Evolutionary conservation across 2,888 invertebrate species (phyloP).

Genomic region (Tinea trinotella): DNA sequence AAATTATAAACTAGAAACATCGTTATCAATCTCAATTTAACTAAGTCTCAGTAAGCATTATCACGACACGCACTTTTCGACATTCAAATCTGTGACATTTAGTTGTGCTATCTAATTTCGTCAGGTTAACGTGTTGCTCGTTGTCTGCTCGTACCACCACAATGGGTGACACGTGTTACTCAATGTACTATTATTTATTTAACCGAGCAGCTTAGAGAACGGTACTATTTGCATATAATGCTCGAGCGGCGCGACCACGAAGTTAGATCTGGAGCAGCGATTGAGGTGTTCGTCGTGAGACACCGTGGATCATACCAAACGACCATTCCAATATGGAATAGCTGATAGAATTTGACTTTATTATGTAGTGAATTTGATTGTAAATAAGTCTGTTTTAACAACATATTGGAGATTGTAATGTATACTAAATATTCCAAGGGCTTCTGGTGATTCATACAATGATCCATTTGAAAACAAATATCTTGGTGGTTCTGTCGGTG

Average conservation of each 20-base stretch:
- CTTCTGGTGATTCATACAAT: background rate
- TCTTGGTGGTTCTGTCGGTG: slow-evolving; percentile 34
- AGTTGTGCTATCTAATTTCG: slow-evolving; percentile 33
- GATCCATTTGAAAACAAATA: slow-evolving; percentile 15
- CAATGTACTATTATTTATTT: slow-evolving; percentile 44
- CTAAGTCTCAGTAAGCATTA: background rate
- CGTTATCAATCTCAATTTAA: background rate
- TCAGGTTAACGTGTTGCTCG: slow-evolving; percentile 32
- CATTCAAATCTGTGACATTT: slow-evolving; percentile 8
- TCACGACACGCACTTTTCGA: background rate
- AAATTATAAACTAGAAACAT: too few species aligned
- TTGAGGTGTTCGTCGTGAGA: slow-evolving; percentile 41
- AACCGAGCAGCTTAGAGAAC: slow-evolving; percentile 32
- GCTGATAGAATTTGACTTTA: background rate
- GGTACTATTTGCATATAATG: slow-evolving; percentile 60
- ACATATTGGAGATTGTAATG: too few species aligned
- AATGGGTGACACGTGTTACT: slow-evolving; percentile 47
- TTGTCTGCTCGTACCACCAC: slow-evolving; percentile 26
- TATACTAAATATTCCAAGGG: too few species aligned
- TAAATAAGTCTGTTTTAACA: background rate
- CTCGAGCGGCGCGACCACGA: slow-evolving; percentile 51
- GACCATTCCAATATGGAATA: slow-evolving; percentile 8
- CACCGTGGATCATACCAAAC: slow-evolving; percentile 37
- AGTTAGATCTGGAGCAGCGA: slow-evolving; percentile 57
- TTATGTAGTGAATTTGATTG: background rate